Conservation (phyloP, 2,888 invertebrate species). For the Pristionchus mayeri region DNA sequence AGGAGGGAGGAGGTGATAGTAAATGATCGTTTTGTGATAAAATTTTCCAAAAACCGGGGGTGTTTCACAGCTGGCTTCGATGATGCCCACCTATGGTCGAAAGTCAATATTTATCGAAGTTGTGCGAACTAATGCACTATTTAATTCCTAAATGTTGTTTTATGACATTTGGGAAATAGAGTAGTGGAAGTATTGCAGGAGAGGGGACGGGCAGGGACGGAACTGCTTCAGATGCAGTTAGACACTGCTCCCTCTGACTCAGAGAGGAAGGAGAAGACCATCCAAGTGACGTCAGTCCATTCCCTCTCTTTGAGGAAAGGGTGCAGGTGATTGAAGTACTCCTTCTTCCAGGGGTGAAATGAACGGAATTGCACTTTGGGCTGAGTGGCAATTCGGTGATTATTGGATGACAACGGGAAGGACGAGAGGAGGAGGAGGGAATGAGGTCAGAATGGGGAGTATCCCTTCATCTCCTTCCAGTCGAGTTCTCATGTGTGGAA, state of each 20-base stretch:
- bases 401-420: slow-evolving; percentile 33
- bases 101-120: too few species aligned
- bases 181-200: neutral
- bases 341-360: slow-evolving; percentile 55
- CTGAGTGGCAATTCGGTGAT: slow-evolving; percentile 64
- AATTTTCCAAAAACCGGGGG: too few species aligned
- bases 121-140: too few species aligned
- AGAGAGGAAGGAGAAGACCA: slow-evolving; percentile 1
- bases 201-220: neutral
- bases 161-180: too few species aligned
- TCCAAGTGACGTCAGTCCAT: neutral
- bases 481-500: too few species aligned
- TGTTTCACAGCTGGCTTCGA: too few species aligned
- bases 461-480: too few species aligned
- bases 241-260: neutral
- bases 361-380: slow-evolving; percentile 71
- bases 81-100: too few species aligned
- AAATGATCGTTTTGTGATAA: too few species aligned
- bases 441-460: neutral
- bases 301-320: neutral
- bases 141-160: too few species aligned
- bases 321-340: too few species aligned
- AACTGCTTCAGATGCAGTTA: neutral
- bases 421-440: neutral
- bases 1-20: too few species aligned